These are phyloP conservation scores for Alitta virens DNA, from an alignment of 2,888 invertebrate species.

Conservation along the genomic window DNA sequence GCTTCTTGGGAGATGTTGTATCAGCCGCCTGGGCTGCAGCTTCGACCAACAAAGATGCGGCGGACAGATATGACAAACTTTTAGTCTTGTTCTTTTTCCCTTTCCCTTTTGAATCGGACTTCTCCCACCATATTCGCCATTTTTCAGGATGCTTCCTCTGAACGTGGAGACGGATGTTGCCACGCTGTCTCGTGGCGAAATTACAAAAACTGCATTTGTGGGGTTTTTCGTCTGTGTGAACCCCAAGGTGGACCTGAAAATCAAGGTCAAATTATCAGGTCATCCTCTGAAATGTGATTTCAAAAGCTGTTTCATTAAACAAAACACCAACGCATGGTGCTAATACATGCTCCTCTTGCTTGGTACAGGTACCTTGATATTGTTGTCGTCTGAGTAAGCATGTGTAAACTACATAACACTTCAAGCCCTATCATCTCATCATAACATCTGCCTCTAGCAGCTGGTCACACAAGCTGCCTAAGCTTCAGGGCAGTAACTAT, in stretches of 20 bases:
- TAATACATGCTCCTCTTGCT: too few species aligned
- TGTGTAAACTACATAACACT: too few species aligned
- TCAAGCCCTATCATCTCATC: too few species aligned
- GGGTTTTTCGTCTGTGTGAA: constrained; percentile 41
- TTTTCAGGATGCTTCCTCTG: constrained; percentile 40
- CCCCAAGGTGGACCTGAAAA: constrained; percentile 36
- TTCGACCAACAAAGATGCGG: neutral
- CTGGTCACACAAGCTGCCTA: too few species aligned
- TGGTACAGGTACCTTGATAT: too few species aligned
- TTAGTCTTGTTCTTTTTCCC: neutral
- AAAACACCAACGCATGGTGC: too few species aligned
- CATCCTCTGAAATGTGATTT: too few species aligned
- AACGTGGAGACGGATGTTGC: constrained; percentile 46
- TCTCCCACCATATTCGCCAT: neutral
- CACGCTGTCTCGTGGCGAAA: constrained; percentile 41
- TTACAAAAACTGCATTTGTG: constrained; percentile 46
- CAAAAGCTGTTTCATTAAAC: too few species aligned
- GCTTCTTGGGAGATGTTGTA: constrained; percentile 9
- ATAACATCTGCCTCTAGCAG: too few species aligned
- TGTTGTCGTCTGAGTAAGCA: too few species aligned
- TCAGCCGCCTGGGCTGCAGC: neutral
- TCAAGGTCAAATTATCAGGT: too few species aligned
- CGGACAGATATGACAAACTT: neutral
- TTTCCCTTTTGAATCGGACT: neutral
- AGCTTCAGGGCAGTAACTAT: too few species aligned